phyloP scores from a whole-genome alignment of 2,113 vertebrate species.

The Python bivittatus region DNA sequence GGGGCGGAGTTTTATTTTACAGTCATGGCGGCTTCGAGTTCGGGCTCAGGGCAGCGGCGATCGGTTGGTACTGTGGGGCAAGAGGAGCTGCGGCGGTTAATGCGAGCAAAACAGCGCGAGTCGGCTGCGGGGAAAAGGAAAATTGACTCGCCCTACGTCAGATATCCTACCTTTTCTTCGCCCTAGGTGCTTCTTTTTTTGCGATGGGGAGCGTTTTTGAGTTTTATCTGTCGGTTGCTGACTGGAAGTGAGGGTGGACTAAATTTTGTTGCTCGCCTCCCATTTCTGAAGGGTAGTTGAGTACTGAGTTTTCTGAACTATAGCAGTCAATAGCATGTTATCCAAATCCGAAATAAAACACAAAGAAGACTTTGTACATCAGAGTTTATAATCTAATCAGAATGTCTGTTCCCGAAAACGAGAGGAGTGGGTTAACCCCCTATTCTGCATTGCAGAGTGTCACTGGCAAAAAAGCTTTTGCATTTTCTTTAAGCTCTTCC shows the following conservation, averaged over 20 bases:
- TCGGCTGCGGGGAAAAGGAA: slow-evolving; percentile 77
- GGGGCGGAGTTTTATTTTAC: background rate
- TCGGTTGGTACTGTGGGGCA: slow-evolving; percentile 84
- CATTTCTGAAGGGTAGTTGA: background rate
- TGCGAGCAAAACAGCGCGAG: slow-evolving; percentile 88
- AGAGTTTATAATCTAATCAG: background rate
- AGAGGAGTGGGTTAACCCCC: background rate
- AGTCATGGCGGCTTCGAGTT: background rate
- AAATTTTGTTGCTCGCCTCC: background rate
- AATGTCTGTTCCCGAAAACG: background rate
- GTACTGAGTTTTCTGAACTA: background rate
- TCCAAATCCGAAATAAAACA: background rate
- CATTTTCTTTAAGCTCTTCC: background rate
- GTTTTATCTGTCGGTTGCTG: background rate
- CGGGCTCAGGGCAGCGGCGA: slow-evolving; percentile 20
- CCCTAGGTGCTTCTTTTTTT: background rate
- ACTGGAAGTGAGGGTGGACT: background rate
- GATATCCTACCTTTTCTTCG: slow-evolving; percentile 69
- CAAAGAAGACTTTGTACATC: background rate
- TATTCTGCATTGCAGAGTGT: too few species aligned
- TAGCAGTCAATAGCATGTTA: background rate
- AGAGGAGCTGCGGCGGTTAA: slow-evolving; percentile 89
- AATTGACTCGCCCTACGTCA: slow-evolving; percentile 90
- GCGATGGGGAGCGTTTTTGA: background rate
- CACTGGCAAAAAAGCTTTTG: background rate